These are phyloP conservation scores for Danaus chrysippus DNA, from an alignment of 2,888 invertebrate species.

Conservation along the genomic window DNA sequence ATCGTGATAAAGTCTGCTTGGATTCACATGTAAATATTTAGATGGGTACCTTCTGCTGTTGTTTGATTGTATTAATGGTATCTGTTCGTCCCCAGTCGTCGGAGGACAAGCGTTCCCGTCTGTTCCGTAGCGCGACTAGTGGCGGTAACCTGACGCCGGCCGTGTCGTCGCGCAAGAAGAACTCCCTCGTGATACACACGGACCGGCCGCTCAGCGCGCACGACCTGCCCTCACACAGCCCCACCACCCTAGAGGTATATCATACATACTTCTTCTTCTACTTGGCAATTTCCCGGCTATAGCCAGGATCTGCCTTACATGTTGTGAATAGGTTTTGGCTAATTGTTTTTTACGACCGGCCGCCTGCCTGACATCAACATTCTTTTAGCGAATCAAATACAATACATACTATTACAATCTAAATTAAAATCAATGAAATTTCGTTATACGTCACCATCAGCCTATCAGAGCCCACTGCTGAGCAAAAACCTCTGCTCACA, in stretches of 20 bases:
- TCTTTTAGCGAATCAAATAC: no score
- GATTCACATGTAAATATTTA: not conserved
- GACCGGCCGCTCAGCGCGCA: constrained; percentile 68
- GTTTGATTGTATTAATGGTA: not conserved
- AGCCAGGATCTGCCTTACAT: no score
- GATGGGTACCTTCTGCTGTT: not conserved
- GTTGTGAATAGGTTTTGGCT: no score
- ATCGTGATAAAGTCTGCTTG: no score
- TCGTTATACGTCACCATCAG: no score
- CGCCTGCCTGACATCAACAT: no score
- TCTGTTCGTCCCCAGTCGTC: constrained; percentile 29
- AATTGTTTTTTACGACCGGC: no score
- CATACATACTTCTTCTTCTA: not conserved
- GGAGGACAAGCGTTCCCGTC: constrained; percentile 80
- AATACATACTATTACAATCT: no score
- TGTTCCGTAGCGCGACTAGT: constrained; percentile 83
- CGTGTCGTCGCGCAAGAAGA: constrained; percentile 67
- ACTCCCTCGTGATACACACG: constrained; percentile 54
- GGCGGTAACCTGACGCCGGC: constrained; percentile 70
- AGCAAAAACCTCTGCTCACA: no score
- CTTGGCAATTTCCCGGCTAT: no score
- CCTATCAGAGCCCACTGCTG: no score
- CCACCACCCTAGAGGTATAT: constrained; percentile 65
- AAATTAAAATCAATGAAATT: not conserved
- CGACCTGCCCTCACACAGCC: constrained; percentile 70